phyloP scores from a whole-genome alignment of 2,888 invertebrate genomes.

The Lysandra coridon region DNA sequence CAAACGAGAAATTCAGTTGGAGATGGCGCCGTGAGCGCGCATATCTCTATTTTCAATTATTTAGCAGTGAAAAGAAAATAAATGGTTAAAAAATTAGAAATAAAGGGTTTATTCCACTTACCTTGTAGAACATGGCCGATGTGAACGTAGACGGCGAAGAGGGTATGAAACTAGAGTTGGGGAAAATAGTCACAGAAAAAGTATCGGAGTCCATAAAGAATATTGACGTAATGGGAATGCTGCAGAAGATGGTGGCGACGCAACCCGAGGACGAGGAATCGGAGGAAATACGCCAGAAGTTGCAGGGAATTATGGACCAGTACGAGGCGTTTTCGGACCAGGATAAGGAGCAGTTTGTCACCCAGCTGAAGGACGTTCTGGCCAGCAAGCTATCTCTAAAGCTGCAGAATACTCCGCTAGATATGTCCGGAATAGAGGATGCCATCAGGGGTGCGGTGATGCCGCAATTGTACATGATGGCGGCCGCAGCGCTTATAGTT shows the following conservation, averaged over 20 bases:
- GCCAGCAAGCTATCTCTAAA: slow-evolving; percentile 54
- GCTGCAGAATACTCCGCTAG: slow-evolving; percentile 51
- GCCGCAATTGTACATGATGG: slow-evolving; percentile 54
- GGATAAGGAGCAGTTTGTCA: slow-evolving; percentile 58
- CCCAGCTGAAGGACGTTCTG: slow-evolving; percentile 61
- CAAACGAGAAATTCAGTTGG: neutral
- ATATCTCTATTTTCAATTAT: neutral
- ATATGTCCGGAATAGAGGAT: slow-evolving; percentile 56
- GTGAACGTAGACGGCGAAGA: neutral
- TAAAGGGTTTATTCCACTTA: neutral
- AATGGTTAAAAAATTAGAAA: neutral
- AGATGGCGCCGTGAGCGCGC: neutral
- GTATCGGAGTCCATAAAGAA: slow-evolving; percentile 60
- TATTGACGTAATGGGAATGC: slow-evolving; percentile 58
- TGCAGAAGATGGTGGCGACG: slow-evolving; percentile 59
- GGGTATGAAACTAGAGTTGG: slow-evolving; percentile 47
- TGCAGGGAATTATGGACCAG: slow-evolving; percentile 55
- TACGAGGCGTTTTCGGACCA: slow-evolving; percentile 56
- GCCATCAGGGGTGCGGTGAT: slow-evolving; percentile 57
- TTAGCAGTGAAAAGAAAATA: neutral
- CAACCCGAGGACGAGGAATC: slow-evolving; percentile 59
- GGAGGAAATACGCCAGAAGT: slow-evolving; percentile 53
- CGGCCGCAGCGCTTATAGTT: slow-evolving; percentile 48
- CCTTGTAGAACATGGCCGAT: slow-evolving; percentile 39
- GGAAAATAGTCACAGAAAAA: slow-evolving; percentile 56